Conservation (phyloP, 2,113 vertebrate species). For the Felis chaus region DNA sequence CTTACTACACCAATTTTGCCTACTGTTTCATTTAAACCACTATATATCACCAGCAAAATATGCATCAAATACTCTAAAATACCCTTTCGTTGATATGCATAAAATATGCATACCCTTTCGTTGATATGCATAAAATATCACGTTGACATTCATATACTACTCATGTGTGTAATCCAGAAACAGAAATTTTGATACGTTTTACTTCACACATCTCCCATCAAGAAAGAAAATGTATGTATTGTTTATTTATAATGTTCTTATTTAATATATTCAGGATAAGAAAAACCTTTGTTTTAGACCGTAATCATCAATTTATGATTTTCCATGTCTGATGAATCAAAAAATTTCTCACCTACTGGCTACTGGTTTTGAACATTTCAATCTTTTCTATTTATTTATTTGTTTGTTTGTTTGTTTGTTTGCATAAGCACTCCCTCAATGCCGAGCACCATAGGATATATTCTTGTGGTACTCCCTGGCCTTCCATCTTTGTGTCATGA, state of each 20-base stretch:
- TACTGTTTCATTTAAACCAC: background rate
- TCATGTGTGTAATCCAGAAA: background rate
- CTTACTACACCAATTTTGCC: background rate
- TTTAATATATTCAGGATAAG: background rate
- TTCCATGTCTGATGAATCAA: background rate
- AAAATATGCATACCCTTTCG: background rate
- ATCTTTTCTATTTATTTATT: background rate
- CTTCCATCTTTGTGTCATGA: background rate
- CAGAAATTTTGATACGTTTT: background rate
- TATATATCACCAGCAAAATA: background rate
- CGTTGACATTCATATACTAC: background rate
- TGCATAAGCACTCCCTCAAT: background rate
- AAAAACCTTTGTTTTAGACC: background rate
- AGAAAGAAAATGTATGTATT: background rate
- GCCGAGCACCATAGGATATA: background rate
- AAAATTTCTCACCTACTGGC: background rate
- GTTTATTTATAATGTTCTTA: background rate
- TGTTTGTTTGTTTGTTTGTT: accelerated
- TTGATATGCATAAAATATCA: background rate
- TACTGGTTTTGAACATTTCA: background rate
- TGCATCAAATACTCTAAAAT: background rate
- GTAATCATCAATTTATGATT: background rate
- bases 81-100: background rate
- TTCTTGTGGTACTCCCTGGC: background rate
- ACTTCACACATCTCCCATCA: background rate